Evolutionary conservation across 1,140 invertebrate species (phyloP), one percentile per base, ranked within the genome.

Genomic region (Drosophila lacteicornis): DNA sequence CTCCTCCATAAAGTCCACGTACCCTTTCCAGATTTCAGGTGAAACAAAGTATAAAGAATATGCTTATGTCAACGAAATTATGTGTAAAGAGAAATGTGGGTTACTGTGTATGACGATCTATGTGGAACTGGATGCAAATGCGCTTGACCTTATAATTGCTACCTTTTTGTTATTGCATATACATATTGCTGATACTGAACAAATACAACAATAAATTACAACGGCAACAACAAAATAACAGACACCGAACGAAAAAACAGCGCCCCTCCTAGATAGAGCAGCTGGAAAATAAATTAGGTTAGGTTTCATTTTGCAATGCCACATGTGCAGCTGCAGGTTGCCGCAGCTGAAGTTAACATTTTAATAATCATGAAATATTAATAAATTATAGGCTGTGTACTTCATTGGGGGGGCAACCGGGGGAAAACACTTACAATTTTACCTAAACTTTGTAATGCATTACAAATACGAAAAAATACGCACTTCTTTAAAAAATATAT

Each of bases 171-270:
- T 19, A 19, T 19, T 19, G 19, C 19, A 19, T 19, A 19, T 19
- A 19, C 19, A 19, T 19, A 19, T 19, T 19, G 19, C 19, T 19
- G 19, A 19, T 19, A 19, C 1, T 19, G 19, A 19, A 19, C 22
- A 45, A 9, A 45, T 45, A 45, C 43, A 45, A 45, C n/a, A 45
- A 45, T n/a, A 45, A 17, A 45, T 15, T 43, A 43, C 42, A 45
- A 9, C 8, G 43, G 43, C 43, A 45, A 17, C n/a, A 45, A 17
- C 43, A 17, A 45, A 5, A 45, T 17, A n/a, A 45, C 43, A 45
- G 43, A 45, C 43, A 45, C 43, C 19, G 19, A n/a, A 17, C 43
- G 27, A 17, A 45, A 45, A 45, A 45, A n/a, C 6, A 17, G n/a
- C 15, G 3, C n/a, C 6, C 42, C 42, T 43, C 5, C 42, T 7